These are phyloP conservation scores for Cerceris ruficornis DNA, from an alignment of 2,888 invertebrate species.

Conservation along the genomic window DNA sequence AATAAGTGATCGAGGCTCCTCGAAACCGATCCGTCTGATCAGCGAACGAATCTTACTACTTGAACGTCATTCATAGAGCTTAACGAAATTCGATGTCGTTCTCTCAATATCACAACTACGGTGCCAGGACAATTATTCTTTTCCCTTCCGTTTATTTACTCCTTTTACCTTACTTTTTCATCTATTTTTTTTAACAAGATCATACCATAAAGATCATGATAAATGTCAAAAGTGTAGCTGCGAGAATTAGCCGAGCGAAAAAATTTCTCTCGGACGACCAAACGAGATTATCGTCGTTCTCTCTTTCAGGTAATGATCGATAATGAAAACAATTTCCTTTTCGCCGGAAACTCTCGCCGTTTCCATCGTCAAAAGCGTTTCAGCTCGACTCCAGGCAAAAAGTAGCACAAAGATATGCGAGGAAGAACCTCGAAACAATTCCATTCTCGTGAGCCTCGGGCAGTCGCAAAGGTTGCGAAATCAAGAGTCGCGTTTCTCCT, in stretches of 20 bases:
- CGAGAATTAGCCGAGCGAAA: background rate
- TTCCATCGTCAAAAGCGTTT: slow-evolving; percentile 15
- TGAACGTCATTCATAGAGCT: background rate
- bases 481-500: slow-evolving; percentile 51
- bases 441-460: slow-evolving; percentile 40
- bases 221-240: too few relatives aligned
- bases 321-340: slow-evolving; percentile 42
- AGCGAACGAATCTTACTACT: slow-evolving; percentile 12
- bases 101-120: too few relatives aligned
- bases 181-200: too few relatives aligned
- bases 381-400: slow-evolving; percentile 3
- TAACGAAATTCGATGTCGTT: too few relatives aligned
- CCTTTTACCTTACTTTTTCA: too few relatives aligned
- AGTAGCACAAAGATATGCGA: background rate
- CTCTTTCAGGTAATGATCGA: slow-evolving; percentile 23
- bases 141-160: background rate
- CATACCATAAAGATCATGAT: too few relatives aligned
- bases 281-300: background rate
- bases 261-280: background rate
- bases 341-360: slow-evolving; percentile 3
- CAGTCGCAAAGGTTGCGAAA: slow-evolving; percentile 37
- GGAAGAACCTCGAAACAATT: slow-evolving; percentile 49
- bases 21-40: slow-evolving; percentile 21
- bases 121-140: background rate
- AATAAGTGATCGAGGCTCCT: slow-evolving; percentile 32